phyloP scores from a whole-genome alignment of 2,797 vertebrate genomes.

The Ctenopoma kingsleyae region DNA sequence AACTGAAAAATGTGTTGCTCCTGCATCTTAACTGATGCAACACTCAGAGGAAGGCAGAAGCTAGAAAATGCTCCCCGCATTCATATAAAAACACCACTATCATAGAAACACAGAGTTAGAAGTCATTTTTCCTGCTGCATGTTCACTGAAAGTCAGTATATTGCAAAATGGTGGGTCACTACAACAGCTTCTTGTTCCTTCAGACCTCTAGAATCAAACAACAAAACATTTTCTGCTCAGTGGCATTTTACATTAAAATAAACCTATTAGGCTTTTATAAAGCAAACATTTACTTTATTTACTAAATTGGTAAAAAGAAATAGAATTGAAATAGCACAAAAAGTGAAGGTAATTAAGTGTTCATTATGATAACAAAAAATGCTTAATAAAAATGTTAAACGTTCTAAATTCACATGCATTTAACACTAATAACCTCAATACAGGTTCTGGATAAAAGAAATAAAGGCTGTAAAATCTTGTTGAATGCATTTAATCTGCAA shows the following conservation, averaged over 20 bases:
- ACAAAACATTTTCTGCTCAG: not conserved
- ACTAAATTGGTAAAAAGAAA: not conserved
- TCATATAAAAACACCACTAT: conserved; percentile 19
- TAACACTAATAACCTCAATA: conserved; percentile 1
- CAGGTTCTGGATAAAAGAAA: not conserved
- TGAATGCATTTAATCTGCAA: conserved; percentile 12
- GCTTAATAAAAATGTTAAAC: not conserved
- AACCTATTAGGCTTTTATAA: not conserved
- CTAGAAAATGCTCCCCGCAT: conserved; percentile 4
- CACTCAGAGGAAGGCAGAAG: conserved; percentile 7
- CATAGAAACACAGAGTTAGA: conserved; percentile 4
- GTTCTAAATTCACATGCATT: not conserved
- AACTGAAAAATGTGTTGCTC: conserved; percentile 25
- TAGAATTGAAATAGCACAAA: too few relatives aligned
- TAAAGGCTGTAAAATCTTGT: not conserved
- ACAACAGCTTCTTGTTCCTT: not conserved
- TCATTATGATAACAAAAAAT: too few relatives aligned
- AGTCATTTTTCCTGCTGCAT: not conserved
- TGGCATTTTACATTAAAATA: not conserved
- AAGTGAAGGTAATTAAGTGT: too few relatives aligned
- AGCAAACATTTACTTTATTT: not conserved
- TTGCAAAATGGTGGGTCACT: not conserved
- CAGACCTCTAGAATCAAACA: not conserved
- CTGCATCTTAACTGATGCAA: conserved; percentile 36
- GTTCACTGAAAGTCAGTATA: not conserved